These are phyloP conservation scores for Chymomyza fuscimana DNA, from an alignment of 2,888 invertebrate species.

Conservation along the genomic window DNA sequence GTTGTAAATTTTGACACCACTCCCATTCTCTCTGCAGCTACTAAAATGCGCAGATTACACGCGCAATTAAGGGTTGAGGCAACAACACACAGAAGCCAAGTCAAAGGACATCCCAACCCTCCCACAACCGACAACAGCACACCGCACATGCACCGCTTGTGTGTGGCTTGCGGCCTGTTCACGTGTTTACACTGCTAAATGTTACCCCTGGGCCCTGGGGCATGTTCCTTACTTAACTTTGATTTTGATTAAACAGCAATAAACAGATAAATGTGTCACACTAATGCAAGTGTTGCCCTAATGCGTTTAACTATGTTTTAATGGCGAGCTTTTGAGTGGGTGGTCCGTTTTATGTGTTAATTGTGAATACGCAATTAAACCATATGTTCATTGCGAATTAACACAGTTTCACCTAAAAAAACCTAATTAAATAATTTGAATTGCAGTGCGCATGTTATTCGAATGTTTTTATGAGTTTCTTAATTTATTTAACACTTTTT, in stretches of 20 bases:
- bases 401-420: neutral
- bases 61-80: constrained; percentile 69
- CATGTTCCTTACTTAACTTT: constrained; percentile 55
- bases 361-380: neutral
- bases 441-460: neutral
- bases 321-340: neutral
- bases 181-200: constrained; percentile 58
- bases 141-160: constrained; percentile 42
- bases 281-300: neutral
- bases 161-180: constrained; percentile 64
- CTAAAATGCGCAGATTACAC: constrained; percentile 54
- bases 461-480: neutral
- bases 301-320: neutral
- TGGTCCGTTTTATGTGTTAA: neutral
- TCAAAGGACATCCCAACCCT: constrained; percentile 21
- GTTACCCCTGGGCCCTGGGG: constrained; percentile 61
- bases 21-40: constrained; percentile 22
- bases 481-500: neutral
- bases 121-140: constrained; percentile 10
- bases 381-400: neutral
- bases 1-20: constrained; percentile 52
- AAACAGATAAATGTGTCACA: constrained; percentile 24
- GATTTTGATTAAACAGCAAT: constrained; percentile 60
- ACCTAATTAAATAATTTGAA: neutral
- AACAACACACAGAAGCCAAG: constrained; percentile 16